phyloP scores from a whole-genome alignment of 2,888 invertebrate genomes.

The Acanthoscelides obtectus region DNA sequence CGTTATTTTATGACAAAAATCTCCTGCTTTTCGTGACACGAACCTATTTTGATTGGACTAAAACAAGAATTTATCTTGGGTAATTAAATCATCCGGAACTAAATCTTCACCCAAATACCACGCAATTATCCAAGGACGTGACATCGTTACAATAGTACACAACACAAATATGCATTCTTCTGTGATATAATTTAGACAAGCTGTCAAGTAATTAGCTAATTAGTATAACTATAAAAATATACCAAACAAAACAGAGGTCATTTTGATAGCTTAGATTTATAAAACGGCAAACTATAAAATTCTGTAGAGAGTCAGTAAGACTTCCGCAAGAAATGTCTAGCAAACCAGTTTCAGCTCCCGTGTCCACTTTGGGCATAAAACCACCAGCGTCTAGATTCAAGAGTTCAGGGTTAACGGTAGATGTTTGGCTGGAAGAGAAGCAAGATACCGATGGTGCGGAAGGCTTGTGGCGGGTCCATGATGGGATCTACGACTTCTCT shows the following conservation, averaged over 20 bases:
- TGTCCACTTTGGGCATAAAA: slow-evolving; percentile 30
- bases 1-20: no score
- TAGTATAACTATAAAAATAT: no score
- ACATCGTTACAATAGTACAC: no score
- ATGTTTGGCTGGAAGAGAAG: slow-evolving; percentile 60
- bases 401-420: slow-evolving; percentile 20
- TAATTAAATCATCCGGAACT: no score
- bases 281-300: not conserved
- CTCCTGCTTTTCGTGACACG: no score
- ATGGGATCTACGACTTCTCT: slow-evolving; percentile 78
- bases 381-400: slow-evolving; percentile 23
- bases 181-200: not conserved
- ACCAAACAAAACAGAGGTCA: not conserved
- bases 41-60: no score
- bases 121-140: no score
- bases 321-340: slow-evolving; percentile 12
- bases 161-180: no score
- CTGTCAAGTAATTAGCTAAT: not conserved
- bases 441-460: slow-evolving; percentile 66
- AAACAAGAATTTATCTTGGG: no score
- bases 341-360: slow-evolving; percentile 14
- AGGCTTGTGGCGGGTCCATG: slow-evolving; percentile 72
- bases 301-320: not conserved
- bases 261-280: not conserved
- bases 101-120: no score